Evolutionary conservation across 2,888 invertebrate species (phyloP), one percentile per base, ranked within the genome.

Genomic region (Phengaris arion): DNA sequence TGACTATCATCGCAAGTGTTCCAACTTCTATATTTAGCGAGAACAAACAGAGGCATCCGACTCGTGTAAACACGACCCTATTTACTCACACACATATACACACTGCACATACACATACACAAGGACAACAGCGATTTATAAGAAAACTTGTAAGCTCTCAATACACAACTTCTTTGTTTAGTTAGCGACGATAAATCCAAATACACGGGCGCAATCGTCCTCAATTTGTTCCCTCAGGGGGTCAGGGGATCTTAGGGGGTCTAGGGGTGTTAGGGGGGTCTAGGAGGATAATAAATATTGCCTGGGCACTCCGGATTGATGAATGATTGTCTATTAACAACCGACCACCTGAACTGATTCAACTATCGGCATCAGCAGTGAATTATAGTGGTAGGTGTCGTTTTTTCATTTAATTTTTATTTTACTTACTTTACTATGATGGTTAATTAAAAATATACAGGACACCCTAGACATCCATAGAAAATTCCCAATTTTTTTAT

Each of bases 111-210:
- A 10, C 22, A 64, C 59, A 35, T 35, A 12, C 12, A 52, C 52
- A 10, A 7, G 12, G 12, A 48, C 12, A 10, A 52, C 64, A 64
- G 6, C 35, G 70, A 70, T 70, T 70, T 48, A 70, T 51, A 70
- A 70, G 51, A 70, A 70, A 70, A 70, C 70, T 70, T 70, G 51
- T 15, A 15, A 51, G 48, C 70, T 51, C 69, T 48, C 45, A 64
- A 64, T 64, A 70, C 9, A 70, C 70, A 15, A 70, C 48, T 48
- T 51, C 15, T 70, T 70, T 70, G 48, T 48, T 48, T 48, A 70
- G 70, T 48, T 48, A 70, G 48, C 64, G 64, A 64, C 64, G 64
- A 45, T 70, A 70, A 48, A 48, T 48, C 15, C 51, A 15, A 48
- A 70, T 48, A 70, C 70, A 64, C 6, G 1, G 35, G 35, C 64